These are phyloP conservation scores for Dolichotis patagonum DNA, from an alignment of 2,113 vertebrate genomes.

Conservation along the genomic window DNA sequence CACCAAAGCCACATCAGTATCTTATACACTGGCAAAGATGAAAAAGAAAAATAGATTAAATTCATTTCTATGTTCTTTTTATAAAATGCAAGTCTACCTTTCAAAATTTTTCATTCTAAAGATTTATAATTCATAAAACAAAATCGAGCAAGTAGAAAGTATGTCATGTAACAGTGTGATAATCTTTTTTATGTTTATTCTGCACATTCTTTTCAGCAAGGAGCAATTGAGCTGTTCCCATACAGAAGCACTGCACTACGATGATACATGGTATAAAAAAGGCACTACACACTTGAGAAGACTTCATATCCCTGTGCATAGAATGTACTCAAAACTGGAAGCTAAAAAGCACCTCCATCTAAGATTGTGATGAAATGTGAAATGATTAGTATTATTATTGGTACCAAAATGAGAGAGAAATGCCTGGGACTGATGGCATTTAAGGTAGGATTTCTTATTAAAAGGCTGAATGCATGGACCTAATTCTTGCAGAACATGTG, in stretches of 20 bases:
- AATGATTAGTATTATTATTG: not conserved
- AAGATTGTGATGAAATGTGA: not conserved
- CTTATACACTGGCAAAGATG: not conserved
- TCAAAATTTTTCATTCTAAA: slow-evolving; percentile 22
- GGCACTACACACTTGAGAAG: not conserved
- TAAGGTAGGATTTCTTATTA: not conserved
- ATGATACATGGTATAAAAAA: not conserved
- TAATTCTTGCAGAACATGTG: not conserved
- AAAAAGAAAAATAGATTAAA: not conserved
- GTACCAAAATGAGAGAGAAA: not conserved
- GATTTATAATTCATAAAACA: slow-evolving; percentile 29
- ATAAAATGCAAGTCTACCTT: not conserved
- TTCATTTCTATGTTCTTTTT: not conserved
- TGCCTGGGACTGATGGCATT: not conserved
- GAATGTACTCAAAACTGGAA: not conserved
- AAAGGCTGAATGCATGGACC: not conserved
- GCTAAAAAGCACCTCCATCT: not conserved
- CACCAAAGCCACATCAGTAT: not conserved
- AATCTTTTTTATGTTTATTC: not conserved
- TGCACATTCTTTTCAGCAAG: not conserved
- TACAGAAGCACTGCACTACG: not conserved
- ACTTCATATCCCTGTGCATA: not conserved
- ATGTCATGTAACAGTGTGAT: not conserved
- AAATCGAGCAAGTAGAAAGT: not conserved
- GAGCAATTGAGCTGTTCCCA: not conserved